These are phyloP conservation scores for Metopia argyrocephala DNA, from an alignment of 2,888 invertebrate genomes.

Conservation along the genomic window DNA sequence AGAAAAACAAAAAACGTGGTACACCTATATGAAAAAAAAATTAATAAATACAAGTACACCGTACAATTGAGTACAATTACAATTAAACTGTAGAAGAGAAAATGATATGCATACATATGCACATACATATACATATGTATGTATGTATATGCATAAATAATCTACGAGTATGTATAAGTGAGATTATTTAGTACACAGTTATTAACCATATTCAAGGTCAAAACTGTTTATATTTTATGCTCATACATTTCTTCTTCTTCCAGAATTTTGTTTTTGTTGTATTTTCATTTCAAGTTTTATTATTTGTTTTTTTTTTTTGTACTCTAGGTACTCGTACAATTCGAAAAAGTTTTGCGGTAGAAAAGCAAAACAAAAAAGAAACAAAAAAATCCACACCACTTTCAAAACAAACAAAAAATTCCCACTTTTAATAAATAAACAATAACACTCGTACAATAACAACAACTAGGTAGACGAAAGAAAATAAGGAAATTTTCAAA, in stretches of 20 bases:
- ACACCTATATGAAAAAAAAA: no score
- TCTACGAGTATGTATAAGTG: not conserved
- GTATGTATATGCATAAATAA: not conserved
- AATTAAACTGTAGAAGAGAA: no score
- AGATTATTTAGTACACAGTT: slow-evolving; percentile 66
- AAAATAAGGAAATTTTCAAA: no score
- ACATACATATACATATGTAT: not conserved
- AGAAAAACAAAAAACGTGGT: no score
- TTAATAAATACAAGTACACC: no score
- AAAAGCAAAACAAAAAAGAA: not conserved
- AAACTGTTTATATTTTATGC: slow-evolving; percentile 77
- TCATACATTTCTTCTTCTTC: slow-evolving; percentile 76
- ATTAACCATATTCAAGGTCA: slow-evolving; percentile 77
- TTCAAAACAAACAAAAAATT: no score
- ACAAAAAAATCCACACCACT: no score
- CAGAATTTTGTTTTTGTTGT: slow-evolving; percentile 68
- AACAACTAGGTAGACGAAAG: no score
- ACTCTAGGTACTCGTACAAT: not conserved
- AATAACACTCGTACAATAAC: no score
- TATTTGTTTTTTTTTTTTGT: slow-evolving; percentile 4
- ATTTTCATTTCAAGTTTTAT: not conserved
- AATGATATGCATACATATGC: no score
- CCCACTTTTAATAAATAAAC: no score
- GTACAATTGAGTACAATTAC: no score
- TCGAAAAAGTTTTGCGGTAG: not conserved